Evolutionary conservation across 2,888 invertebrate species (phyloP), one percentile per base, ranked within the genome.

Genomic region (Iselma pallidipennis): DNA sequence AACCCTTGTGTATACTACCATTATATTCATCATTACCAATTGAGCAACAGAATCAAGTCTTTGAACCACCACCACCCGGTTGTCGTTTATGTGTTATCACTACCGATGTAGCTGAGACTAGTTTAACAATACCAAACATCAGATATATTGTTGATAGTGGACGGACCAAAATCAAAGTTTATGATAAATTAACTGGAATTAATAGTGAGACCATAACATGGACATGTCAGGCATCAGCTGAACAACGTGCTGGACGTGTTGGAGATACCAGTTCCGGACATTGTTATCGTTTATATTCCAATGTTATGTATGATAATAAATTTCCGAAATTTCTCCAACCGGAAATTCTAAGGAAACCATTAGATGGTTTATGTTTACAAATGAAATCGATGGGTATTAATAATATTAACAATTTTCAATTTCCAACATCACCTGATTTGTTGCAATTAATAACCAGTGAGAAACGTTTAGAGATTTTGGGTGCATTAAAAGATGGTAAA

Each of bases 61-160:
- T 95, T 75, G 82, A 86, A 52, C 79, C 88, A 0, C 88, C 93
- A 0, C 96, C 97, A 0, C 85, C 85, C 7, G 95, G 94, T 0
- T 75, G 73, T 51, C 85, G 99, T 9, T 82, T 98, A 1, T 98
- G 98, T 78, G 91, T 99, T 0, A 90, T 99, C 2, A 90, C 96
- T 54, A 99, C 99, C 0, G 99, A 99, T 78, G 95, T 99, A 0
- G 98, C 99, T 0, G 99, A 99, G 83, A 99, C 99, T 0, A 98
- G 98, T 0, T 84, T 99, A 2, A 99, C 99, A 0, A 98, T 99
- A 77, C 98, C 98, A 0, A 89, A 91, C 66, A 85, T 98, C 1
- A 95, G 93, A 79, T 99, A 98, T 79, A 97, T 99, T 0, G 89
- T 99, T 0, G 99, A 99, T 78, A 88, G 90, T 48, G 99, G 99